Evolutionary conservation across 2,888 invertebrate species (phyloP), one percentile per base, ranked within the genome.

Genomic region (Lochmaea capreae): DNA sequence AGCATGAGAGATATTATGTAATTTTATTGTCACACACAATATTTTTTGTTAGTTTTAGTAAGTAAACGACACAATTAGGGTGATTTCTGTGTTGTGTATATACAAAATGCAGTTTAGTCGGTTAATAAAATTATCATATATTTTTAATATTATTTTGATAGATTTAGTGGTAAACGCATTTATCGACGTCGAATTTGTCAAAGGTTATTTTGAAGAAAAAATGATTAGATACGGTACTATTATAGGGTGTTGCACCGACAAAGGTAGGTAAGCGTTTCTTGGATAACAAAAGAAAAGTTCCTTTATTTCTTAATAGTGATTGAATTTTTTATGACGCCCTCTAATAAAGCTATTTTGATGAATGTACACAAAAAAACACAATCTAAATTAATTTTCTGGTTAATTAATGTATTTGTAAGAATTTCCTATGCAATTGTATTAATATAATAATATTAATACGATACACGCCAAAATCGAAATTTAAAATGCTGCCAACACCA

Each of bases 131-230:
- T 11, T 22, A n/a, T 26, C 70, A 18, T 43, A 26, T 67, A n/a
- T 65, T 46, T 62, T 72, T 18, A 49, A 63, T 26, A 26, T 65
- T 33, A 18, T 52, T 26, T 14, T 1, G 11, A 33, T 67, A 57
- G 66, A 67, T 72, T 63, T 49, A n/a, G 66, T 43, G n/a, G 68
- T 76, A 66, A 71, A 71, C 49, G 67, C 73, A 39, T 76, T 79
- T 59, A 62, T 80, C 46, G 75, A 81, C 54, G 49, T 72, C 26
- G 70, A 77, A 54, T 58, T 81, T 33, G 76, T 80, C 46, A 70
- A 76, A 52, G 73, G 54, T 14, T 82, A 79, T 76, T 78, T 83
- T 61, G 57, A 73, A 62, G 77, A 77, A 49, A 80, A 80, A 76
- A 71, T 54, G 14, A 76, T 76, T 54, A 78, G 77, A 61, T 73